A percentile compares a stretch with the other conserved stretches of the same genome.
These are phyloP conservation scores for Melipona bicolor DNA, from an alignment of 2,888 invertebrate genomes.

Conservation along the genomic window DNA sequence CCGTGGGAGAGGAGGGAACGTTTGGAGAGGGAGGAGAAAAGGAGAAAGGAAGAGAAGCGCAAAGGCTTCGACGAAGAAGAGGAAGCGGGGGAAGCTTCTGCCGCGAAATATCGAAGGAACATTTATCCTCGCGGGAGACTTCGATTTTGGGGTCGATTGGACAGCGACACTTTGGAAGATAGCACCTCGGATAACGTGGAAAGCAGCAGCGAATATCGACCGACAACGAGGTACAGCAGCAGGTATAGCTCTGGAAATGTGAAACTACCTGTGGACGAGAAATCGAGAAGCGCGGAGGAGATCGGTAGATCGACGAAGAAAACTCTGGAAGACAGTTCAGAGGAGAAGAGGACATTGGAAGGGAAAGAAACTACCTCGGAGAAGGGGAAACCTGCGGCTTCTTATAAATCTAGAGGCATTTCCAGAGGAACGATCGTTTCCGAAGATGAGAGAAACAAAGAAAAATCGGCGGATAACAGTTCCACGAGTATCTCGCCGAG, in stretches of 20 bases:
- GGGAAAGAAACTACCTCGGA: not conserved
- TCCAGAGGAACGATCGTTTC: slow-evolving; percentile 48
- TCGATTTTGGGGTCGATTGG: slow-evolving; percentile 51
- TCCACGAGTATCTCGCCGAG: not conserved
- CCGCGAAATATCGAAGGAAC: slow-evolving; percentile 34
- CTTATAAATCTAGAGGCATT: slow-evolving; percentile 3
- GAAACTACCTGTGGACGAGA: slow-evolving; percentile 4
- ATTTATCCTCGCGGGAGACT: slow-evolving; percentile 69
- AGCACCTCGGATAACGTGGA: slow-evolving; percentile 61
- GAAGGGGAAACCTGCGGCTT: not conserved
- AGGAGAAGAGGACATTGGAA: not conserved
- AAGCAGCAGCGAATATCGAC: slow-evolving; percentile 63
- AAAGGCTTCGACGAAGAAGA: slow-evolving; percentile 60
- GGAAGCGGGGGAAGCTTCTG: slow-evolving; percentile 59
- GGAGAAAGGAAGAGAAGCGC: slow-evolving; percentile 38
- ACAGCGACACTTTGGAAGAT: slow-evolving; percentile 47
- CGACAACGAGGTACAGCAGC: slow-evolving; percentile 72
- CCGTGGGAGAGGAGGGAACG: slow-evolving; percentile 81
- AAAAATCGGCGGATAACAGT: not conserved
- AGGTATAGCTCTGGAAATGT: slow-evolving; percentile 64
- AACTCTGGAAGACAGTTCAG: slow-evolving; percentile 18
- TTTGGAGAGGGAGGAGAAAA: slow-evolving; percentile 65
- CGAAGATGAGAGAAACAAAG: slow-evolving; percentile 35
- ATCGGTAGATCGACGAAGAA: slow-evolving; percentile 43
- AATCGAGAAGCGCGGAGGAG: slow-evolving; percentile 23